Evolutionary conservation across 1,140 invertebrate genomes (phyloP), one percentile per base, ranked within the genome.

Genomic region (Sesamia nonagrioides): DNA sequence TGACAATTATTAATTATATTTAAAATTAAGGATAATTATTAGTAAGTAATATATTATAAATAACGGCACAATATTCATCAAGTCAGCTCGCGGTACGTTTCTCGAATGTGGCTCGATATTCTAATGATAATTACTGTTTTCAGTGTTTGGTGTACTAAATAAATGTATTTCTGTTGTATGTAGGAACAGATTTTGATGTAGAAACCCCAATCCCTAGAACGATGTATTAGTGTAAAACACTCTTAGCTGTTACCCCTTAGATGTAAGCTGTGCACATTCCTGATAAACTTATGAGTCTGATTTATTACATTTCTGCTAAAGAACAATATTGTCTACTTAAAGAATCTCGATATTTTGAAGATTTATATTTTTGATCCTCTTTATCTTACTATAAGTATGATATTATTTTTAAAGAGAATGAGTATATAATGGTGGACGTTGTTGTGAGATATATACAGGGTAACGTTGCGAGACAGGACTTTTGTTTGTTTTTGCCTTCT

Each of bases 31-130:
- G 82, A 86, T 88, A 83, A 81, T 63, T 76, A 80, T 82, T 84
- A 88, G 81, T 87, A 86, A 86, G 82, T 84, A 88, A 81, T 66
- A 66, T 37, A 27, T 66, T 42, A 66, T 45, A 66, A 84, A 74
- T 75, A 85, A 82, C 78, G 91, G 93, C 91, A 92, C 91, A 94
- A 95, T 95, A 95, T 95, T 95, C 93, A 95, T 95, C 94, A 95
- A 86, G 95, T 95, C 95, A 94, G 95, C 95, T 95, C 92, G 86
- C 83, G 84, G 79, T 86, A 84, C 77, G 78, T 86, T 85, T 88
- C 91, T 93, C 86, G 89, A 91, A 91, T 91, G 90, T 93, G 58
- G 84, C 88, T 92, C 88, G 86, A 79, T 75, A 86, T 84, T 88
- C 81, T 91, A 82, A 87, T 27, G 83, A 78, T 91, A 83, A 66